Percentiles rank a stretch among this genome's conserved stretches.
These are phyloP conservation scores for Illadopsis cleaveri DNA, from an alignment of 2,113 vertebrate genomes.

Conservation along the genomic window DNA sequence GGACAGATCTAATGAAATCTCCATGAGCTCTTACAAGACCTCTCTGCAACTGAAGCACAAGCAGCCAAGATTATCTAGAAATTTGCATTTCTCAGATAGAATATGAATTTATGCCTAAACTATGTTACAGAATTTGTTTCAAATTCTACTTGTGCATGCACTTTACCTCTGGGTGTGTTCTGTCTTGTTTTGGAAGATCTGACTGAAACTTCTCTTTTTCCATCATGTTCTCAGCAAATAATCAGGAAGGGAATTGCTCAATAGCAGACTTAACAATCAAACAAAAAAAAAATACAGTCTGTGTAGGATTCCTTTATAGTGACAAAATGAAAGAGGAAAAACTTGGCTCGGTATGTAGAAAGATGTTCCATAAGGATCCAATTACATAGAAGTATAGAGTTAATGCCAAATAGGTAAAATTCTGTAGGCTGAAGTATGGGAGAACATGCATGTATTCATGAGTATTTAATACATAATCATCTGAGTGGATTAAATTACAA, in stretches of 20 bases:
- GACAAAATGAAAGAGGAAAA: background rate
- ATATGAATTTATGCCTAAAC: background rate
- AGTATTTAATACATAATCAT: background rate
- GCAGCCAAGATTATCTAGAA: background rate
- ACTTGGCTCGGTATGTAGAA: background rate
- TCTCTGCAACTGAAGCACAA: background rate
- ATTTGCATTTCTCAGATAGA: background rate
- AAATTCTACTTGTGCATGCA: background rate
- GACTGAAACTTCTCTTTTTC: background rate
- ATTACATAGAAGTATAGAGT: background rate
- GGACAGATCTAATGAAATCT: background rate
- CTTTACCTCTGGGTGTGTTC: background rate
- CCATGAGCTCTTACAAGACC: background rate
- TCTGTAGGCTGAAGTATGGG: background rate
- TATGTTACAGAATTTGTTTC: constrained; percentile 8
- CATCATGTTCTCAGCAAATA: background rate
- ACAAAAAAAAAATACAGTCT: background rate
- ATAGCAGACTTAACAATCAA: background rate
- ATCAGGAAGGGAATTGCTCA: background rate
- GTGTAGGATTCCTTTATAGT: background rate
- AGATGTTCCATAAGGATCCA: background rate
- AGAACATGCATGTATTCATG: background rate
- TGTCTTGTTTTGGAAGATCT: background rate
- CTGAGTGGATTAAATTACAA: background rate
- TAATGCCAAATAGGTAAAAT: background rate